phyloP scores from a whole-genome alignment of 2,113 vertebrate species.

The Cyprinodon variegatus region DNA sequence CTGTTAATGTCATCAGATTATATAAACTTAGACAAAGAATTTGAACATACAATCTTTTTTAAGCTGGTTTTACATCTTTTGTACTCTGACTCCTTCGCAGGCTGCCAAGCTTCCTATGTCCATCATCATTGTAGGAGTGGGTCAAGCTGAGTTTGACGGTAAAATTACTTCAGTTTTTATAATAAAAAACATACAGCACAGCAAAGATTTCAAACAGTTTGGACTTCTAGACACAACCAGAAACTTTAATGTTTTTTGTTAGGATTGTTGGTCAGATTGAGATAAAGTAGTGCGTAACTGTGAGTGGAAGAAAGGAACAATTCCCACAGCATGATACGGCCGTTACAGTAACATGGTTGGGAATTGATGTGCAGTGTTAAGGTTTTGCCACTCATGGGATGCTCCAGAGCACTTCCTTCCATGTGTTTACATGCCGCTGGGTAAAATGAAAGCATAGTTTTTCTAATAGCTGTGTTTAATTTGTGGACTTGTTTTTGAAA shows the following conservation, averaged over 20 bases:
- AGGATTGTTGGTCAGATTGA: neutral
- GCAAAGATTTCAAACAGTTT: neutral
- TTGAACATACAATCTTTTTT: neutral
- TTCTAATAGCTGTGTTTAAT: no score
- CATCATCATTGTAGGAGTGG: conserved; percentile 79
- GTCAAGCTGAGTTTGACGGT: conserved; percentile 79
- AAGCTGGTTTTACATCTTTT: neutral
- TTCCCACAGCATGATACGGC: no score
- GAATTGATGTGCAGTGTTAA: no score
- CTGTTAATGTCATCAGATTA: conserved; percentile 15
- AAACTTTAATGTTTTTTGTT: neutral
- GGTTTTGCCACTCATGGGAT: no score
- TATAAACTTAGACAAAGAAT: neutral
- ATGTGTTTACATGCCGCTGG: no score
- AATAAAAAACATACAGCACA: neutral
- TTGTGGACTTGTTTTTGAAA: no score
- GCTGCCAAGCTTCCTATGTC: conserved; percentile 78
- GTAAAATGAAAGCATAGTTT: no score
- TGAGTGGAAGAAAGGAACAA: no score
- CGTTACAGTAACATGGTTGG: no score
- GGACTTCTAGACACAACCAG: neutral
- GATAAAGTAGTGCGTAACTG: neutral
- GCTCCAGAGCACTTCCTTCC: no score
- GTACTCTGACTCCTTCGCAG: conserved; percentile 47
- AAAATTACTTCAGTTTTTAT: conserved; percentile 11